Conservation (phyloP, 2,113 vertebrate species). For the Poeciliopsis turrubarensis region DNA sequence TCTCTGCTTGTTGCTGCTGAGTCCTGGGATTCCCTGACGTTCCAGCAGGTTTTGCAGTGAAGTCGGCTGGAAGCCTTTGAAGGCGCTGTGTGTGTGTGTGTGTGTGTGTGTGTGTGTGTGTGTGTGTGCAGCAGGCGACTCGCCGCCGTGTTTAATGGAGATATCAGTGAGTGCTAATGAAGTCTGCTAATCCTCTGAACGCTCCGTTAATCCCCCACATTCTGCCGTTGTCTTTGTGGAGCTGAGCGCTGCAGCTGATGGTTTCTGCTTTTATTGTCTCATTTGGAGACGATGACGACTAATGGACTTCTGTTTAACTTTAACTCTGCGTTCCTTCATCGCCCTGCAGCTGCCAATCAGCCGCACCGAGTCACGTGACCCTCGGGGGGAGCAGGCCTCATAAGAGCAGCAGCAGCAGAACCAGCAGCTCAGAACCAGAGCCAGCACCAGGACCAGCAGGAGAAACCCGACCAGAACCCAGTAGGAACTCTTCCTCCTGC, state of each 20-base stretch:
- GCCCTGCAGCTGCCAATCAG: constrained; percentile 48
- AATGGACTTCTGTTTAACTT: constrained; percentile 63
- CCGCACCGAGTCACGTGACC: constrained; percentile 21
- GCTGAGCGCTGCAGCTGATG: constrained; percentile 54
- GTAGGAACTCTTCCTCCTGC: constrained; percentile 13
- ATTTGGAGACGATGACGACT: constrained; percentile 69
- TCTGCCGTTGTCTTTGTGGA: constrained; percentile 62
- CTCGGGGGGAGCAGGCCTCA: constrained; percentile 61
- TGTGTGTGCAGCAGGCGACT: constrained; percentile 50
- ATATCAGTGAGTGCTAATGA: constrained; percentile 66
- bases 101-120: too few species aligned
- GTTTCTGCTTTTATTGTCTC: constrained; percentile 75
- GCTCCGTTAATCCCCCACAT: constrained; percentile 48
- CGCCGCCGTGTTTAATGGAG: constrained; percentile 61
- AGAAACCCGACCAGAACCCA: constrained; percentile 40
- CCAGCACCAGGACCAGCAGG: constrained; percentile 38
- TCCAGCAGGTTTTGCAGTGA: constrained; percentile 31
- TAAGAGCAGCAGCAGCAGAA: constrained; percentile 48
- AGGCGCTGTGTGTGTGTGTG: not conserved
- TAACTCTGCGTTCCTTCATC: constrained; percentile 53
- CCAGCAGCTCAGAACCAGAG: constrained; percentile 45
- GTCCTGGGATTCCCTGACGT: constrained; percentile 17
- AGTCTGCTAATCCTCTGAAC: constrained; percentile 59
- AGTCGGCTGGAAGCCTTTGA: constrained; percentile 14
- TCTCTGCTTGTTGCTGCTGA: not conserved